Evolutionary conservation across 2,113 vertebrate species (phyloP), one percentile per base, ranked within the genome.

Genomic region (Microcebus tavaratra): DNA sequence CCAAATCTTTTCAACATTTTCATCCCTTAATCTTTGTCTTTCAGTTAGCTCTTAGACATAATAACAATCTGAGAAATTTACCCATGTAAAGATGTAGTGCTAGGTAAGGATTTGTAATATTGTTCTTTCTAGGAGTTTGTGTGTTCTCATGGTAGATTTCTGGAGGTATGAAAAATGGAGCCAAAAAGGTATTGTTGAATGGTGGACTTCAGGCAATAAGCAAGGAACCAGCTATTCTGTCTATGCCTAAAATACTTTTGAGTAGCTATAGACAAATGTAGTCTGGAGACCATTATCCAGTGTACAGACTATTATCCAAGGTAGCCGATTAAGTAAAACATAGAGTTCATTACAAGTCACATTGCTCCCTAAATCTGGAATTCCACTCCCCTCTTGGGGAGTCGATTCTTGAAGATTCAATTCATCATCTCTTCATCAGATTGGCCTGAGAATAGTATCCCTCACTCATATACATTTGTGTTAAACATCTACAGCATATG

Each of bases 371-470:
- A 84, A 9, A 76, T 34, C 5, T 68, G 13, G 11, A 84, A 45
- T n/a, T 4, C 23, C 5, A 8, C 8, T 63, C 10, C 21, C 79
- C 1, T 12, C 17, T 9, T 34, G 4, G n/a, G 57, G 31, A 92
- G 21, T 7, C 79, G 29, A 68, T 86, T 27, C 70, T 27, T 87
- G 7, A 76, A 53, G 42, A 70, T 50, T 68, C 31, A 75, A 3
- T 70, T 80, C 4, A 76, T 8, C 6, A 73, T 45, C 23, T 68
- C 45, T 67, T 70, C 10, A 57, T 82, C 65, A 70, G 36, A 18
- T 50, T 34, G 20, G 3, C 12, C 27, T 39, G 0, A 34, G 5
- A 29, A 23, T 18, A 21, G 0, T 5, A 73, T n/a, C 12, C 4
- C 6, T 94, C 9, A 57, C 10, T 65, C 11, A 65, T 21, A 53